Evolutionary conservation across 2,888 invertebrate species (phyloP).

Genomic region (Chalcis sispes): DNA sequence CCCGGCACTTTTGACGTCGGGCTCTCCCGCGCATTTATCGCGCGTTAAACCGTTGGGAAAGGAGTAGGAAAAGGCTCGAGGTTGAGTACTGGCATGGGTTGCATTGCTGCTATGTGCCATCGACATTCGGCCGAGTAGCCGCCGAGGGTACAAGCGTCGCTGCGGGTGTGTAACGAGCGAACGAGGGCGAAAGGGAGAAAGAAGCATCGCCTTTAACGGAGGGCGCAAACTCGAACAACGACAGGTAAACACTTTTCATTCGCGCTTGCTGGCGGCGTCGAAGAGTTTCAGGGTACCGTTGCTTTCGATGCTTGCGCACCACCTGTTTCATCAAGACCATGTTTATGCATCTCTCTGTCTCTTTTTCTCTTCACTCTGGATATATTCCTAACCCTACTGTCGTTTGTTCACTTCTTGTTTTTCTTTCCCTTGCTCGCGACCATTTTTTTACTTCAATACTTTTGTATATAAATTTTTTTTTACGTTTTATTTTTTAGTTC

Average conservation of each 20-base stretch:
- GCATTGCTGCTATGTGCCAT: neutral
- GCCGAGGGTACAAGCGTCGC: too few relatives aligned
- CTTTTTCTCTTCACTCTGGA: neutral
- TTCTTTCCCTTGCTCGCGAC: neutral
- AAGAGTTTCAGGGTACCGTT: neutral
- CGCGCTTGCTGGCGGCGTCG: neutral
- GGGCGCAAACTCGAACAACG: constrained; percentile 15
- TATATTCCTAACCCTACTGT: neutral
- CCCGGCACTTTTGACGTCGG: too few relatives aligned
- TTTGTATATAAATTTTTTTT: too few relatives aligned
- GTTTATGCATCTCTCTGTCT: constrained; percentile 19
- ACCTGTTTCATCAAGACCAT: constrained; percentile 26
- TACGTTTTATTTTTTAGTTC: too few relatives aligned
- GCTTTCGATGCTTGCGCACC: neutral
- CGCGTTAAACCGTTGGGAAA: neutral
- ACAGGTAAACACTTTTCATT: constrained; percentile 38
- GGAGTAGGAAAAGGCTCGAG: neutral
- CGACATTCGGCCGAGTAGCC: neutral
- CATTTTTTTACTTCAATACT: constrained; percentile 32
- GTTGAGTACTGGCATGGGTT: neutral
- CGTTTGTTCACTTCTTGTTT: constrained; percentile 3
- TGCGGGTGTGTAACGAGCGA: too few relatives aligned
- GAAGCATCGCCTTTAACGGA: neutral
- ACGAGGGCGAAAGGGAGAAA: neutral
- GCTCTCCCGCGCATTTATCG: too few relatives aligned